phyloP scores from a whole-genome alignment of 2,888 invertebrate genomes.

The Drosophila differens region DNA sequence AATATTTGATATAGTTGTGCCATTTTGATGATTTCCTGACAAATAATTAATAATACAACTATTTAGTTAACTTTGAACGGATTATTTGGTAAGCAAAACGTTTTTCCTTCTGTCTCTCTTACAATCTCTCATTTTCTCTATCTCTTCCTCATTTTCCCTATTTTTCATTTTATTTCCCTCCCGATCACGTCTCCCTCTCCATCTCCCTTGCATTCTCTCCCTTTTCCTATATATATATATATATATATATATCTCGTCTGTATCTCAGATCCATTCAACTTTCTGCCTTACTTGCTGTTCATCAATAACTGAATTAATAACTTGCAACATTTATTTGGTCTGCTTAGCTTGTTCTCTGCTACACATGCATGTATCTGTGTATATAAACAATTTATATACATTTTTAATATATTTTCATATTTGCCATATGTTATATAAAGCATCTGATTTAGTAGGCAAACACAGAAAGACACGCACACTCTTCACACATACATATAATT shows the following conservation, averaged over 20 bases:
- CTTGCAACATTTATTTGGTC: neutral
- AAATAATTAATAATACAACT: neutral
- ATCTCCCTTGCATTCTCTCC: fast-evolving
- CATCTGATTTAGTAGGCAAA: neutral
- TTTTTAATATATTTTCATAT: neutral
- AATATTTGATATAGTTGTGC: too few relatives aligned
- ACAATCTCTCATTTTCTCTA: neutral
- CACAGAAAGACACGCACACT: neutral
- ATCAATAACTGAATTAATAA: neutral
- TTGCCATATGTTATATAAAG: neutral
- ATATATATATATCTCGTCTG: too few relatives aligned
- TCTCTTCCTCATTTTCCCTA: neutral
- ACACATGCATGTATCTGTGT: neutral
- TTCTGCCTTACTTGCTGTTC: neutral
- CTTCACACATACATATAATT: conserved; percentile 17
- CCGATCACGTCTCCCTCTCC: neutral
- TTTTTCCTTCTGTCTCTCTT: neutral
- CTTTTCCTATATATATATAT: too few relatives aligned
- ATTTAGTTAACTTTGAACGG: neutral
- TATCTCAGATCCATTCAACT: fast-evolving
- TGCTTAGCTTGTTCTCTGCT: neutral
- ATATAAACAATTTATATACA: neutral
- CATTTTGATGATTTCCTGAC: too few relatives aligned
- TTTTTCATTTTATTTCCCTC: neutral
- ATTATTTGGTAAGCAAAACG: neutral